Base-by-base conservation (phyloP, 2,797 vertebrate genomes). In the Huso huso region DNA sequence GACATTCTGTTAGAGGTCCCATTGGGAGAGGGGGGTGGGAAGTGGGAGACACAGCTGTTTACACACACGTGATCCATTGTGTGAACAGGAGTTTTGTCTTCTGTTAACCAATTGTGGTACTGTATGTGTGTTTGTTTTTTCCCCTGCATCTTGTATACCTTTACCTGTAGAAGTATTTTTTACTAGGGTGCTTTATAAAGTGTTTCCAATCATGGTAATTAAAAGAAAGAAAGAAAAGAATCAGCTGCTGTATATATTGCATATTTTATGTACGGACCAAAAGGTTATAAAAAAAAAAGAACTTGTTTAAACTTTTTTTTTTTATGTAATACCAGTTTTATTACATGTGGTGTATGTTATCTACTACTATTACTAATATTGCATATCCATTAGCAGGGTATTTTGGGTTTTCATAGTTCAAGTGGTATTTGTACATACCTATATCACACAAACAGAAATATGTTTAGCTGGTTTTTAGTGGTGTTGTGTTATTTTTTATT, bases 251-350 rank as follows among this genome's bases (percentile, higher is more conserved):
- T 79, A 73, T 64, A 74, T 71, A 74, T 57, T 69, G 70, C 67
- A 59, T 67, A 74, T 78, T 67, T 76, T 74, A 73, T 77, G 71
- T 74, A 79, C 70, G 77, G 86, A 85, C 84, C 83, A 88, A 84
- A 83, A 63, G 51, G 72, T 79, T 76, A 64, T 63, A 64, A 72
- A 68, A 70, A 75, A 65, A 64, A 72, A 73, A 69, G 12, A 51
- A 63, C 49, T 37, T 3, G 10, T 58, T 48, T 57, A 51, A 37
- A 3, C 6, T 13, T 37, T 37, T 37, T 37, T 51, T 37, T 6
- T 13, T 59, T 62, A 78, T 69, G 10, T 70, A 74, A 73, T 74
- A 69, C 72, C 68, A 61, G 72, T 73, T 64, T 58, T 10, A n/a
- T 57, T 57, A 10, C 13, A n/a, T 58, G 55, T 11, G 72, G 67